phyloP scores from a whole-genome alignment of 2,888 invertebrate genomes.

The Scaptomyza flava region DNA sequence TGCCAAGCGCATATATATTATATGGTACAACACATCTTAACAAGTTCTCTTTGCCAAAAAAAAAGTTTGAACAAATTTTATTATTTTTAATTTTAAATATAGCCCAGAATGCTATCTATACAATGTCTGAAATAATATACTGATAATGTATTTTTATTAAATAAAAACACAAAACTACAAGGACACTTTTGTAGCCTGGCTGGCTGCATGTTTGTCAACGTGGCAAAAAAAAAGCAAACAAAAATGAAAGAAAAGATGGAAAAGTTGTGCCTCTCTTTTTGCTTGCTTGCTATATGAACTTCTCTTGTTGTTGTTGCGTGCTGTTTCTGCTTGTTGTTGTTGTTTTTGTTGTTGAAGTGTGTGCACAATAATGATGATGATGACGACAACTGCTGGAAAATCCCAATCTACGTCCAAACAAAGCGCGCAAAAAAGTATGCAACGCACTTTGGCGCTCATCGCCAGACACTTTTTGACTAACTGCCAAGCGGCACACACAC shows the following conservation, averaged over 20 bases:
- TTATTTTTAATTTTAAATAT: too few relatives aligned
- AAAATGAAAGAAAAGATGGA: neutral
- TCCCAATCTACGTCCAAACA: conserved; percentile 69
- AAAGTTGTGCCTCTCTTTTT: conserved; percentile 38
- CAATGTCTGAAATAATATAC: too few relatives aligned
- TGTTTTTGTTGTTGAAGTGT: conserved; percentile 42
- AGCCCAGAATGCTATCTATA: too few relatives aligned
- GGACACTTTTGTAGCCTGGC: conserved; percentile 71
- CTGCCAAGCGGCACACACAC: conserved; percentile 57
- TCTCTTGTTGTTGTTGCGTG: conserved; percentile 33
- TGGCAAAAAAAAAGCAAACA: conserved; percentile 28
- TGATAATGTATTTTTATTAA: too few relatives aligned
- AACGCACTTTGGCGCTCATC: conserved; percentile 74
- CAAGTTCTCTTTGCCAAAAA: too few relatives aligned
- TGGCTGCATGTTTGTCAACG: conserved; percentile 53
- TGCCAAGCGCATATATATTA: too few relatives aligned
- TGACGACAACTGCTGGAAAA: conserved; percentile 68
- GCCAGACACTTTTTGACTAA: conserved; percentile 66
- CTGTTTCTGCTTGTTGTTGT: neutral
- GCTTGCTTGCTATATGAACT: conserved; percentile 32
- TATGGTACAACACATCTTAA: too few relatives aligned
- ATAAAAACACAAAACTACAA: conserved; percentile 2
- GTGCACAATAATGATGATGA: conserved; percentile 41
- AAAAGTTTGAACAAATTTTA: neutral
- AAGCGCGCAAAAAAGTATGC: conserved; percentile 74